Evolutionary conservation across 2,888 invertebrate genomes (phyloP).

Genomic region (Zootermopsis nevadensis): DNA sequence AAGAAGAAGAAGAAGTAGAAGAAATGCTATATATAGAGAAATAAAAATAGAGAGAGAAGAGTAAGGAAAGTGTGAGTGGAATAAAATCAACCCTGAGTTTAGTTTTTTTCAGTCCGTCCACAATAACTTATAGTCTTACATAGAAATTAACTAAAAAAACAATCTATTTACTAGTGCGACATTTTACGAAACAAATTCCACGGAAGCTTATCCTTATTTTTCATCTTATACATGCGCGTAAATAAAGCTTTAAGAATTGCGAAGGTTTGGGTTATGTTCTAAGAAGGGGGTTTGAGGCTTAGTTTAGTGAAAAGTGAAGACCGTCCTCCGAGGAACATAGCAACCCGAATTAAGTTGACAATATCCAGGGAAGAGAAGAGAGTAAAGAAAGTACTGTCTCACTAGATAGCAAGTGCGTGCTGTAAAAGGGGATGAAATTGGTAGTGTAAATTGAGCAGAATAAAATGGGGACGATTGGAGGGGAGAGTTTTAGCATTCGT

Average conservation of each 20-base stretch:
- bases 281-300: background rate
- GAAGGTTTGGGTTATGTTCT: background rate
- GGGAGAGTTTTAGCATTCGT: background rate
- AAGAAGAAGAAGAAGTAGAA: background rate
- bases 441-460: background rate
- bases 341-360: conserved; percentile 23
- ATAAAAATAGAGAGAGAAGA: background rate
- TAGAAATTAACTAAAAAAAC: background rate
- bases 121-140: background rate
- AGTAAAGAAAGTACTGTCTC: conserved; percentile 5
- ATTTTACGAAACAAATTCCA: background rate
- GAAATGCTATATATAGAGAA: conserved; percentile 8
- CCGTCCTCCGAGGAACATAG: background rate
- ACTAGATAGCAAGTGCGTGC: background rate
- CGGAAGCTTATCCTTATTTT: background rate
- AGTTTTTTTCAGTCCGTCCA: background rate
- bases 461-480: background rate
- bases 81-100: background rate
- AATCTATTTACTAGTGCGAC: background rate
- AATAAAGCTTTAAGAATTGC: background rate
- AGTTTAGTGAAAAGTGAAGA: conserved; percentile 8
- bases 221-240: background rate
- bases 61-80: background rate
- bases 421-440: background rate
- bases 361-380: background rate